phyloP scores from a whole-genome alignment of 2,888 invertebrate species.

The Plagiodera versicolora region DNA sequence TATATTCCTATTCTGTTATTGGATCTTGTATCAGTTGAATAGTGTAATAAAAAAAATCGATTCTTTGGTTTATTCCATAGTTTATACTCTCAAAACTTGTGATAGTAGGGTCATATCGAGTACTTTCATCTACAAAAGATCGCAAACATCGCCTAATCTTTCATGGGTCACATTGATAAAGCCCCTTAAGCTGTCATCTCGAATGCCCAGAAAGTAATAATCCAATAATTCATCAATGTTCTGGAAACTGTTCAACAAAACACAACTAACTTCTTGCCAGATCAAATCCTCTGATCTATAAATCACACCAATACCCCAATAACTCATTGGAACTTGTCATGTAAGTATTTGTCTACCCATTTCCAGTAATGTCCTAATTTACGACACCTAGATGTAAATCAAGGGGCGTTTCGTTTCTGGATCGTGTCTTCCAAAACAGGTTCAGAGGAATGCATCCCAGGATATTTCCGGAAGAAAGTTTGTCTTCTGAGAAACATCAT shows the following conservation, averaged over 20 bases:
- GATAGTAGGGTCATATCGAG: too few relatives aligned
- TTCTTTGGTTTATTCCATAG: too few relatives aligned
- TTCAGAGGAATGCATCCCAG: not conserved
- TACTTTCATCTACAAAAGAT: too few relatives aligned
- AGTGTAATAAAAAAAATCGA: too few relatives aligned
- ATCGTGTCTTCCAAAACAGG: not conserved
- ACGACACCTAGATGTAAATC: constrained; percentile 21
- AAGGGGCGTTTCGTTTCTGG: constrained; percentile 11
- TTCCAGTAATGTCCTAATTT: constrained; percentile 19
- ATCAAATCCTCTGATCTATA: constrained; percentile 1
- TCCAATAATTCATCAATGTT: not conserved
- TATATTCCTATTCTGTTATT: too few relatives aligned
- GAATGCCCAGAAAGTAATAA: too few relatives aligned
- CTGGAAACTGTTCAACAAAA: not conserved
- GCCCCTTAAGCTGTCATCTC: too few relatives aligned
- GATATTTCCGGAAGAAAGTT: not conserved
- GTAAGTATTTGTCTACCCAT: constrained; percentile 22
- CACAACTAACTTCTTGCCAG: not conserved
- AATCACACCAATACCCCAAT: constrained; percentile 12
- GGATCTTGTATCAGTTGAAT: too few relatives aligned
- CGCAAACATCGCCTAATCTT: too few relatives aligned
- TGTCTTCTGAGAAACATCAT: too few relatives aligned
- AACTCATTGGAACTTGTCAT: constrained; percentile 19
- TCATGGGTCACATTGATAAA: too few relatives aligned
- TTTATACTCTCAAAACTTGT: too few relatives aligned